phyloP scores from a whole-genome alignment of 2,113 vertebrate species.

The Syrrhaptes paradoxus region DNA sequence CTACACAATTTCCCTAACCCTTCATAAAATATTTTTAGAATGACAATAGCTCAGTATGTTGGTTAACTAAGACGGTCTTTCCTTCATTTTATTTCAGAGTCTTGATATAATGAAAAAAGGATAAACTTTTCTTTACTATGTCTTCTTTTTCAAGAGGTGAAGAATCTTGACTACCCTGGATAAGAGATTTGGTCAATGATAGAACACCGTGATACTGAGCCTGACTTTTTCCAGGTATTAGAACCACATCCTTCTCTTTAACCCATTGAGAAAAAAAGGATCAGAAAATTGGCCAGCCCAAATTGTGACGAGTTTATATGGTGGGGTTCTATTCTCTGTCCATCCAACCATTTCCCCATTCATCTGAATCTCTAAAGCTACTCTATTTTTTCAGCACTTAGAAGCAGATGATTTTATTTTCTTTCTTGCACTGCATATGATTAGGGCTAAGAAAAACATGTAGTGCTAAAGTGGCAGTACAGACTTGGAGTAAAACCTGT shows the following conservation, averaged over 20 bases:
- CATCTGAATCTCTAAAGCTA: constrained; percentile 36
- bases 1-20: not conserved
- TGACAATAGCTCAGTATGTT: not conserved
- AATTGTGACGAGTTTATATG: not conserved
- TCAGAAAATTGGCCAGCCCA: not conserved
- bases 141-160: not conserved
- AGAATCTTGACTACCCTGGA: not conserved
- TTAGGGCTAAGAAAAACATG: constrained; percentile 73
- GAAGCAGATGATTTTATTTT: constrained; percentile 63
- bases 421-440: constrained; percentile 71
- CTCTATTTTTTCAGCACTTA: constrained; percentile 47
- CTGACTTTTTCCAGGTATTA: not conserved
- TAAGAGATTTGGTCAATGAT: not conserved
- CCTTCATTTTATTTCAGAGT: not conserved
- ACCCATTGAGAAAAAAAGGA: not conserved
- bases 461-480: constrained; percentile 69
- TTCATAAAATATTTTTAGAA: not conserved
- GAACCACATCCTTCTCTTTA: not conserved
- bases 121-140: not conserved
- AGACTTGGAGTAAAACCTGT: constrained; percentile 71
- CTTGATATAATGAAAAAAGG: not conserved
- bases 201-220: not conserved
- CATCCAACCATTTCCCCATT: constrained; percentile 36
- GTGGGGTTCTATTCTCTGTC: not conserved
- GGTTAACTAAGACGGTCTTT: not conserved